Base-by-base conservation (phyloP, 2,888 invertebrate species). In the Eristalis tenax region DNA sequence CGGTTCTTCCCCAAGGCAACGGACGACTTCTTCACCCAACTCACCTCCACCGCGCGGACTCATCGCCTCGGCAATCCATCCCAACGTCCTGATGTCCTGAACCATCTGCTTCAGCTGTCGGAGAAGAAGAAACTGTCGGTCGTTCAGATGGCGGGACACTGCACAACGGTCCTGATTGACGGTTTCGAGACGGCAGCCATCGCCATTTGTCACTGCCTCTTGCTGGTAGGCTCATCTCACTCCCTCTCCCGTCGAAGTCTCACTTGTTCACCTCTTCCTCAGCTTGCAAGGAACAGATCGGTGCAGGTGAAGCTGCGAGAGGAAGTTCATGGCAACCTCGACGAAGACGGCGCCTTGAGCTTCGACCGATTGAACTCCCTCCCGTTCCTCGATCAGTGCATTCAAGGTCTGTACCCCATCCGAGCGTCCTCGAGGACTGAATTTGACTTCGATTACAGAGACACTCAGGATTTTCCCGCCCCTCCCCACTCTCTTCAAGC, bases 101-200 rank as follows among this genome's bases (percentile, higher is more conserved):
- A 90, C 87, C 90, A 91, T 82, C 80, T 92, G 23, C 66, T 91
- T 11, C 89, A 90, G 43, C 87, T 92, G 1, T 86, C 88, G 50
- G 86, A 89, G 3, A 90, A 89, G 76, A 91, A 91, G 69, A 73
- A 88, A 13, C 74, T 91, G 68, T 89, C 84, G 23, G 75, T 78
- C 26, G 23, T 87, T 50, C 89, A 91, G 68, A 88, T 91, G 73
- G 89, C 91, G 2, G 91, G 90, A 57, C 91, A 91, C 70, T 89
- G 90, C 0, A 90, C 90, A n/a, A 91, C 91, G 5, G 89, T 91
- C 28, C 85, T 91, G 73, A 83, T 91, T 65, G 91, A 91, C 88
- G 91, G 91, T 40, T 90, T 89, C 38, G 91, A 91, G 74, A 91
- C 91, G 28, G 90, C 89, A n/a, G 90, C 91, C 22, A 80, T 90